Base-by-base conservation (phyloP, 1,140 invertebrate species). In the Temnothorax longispinosus region DNA sequence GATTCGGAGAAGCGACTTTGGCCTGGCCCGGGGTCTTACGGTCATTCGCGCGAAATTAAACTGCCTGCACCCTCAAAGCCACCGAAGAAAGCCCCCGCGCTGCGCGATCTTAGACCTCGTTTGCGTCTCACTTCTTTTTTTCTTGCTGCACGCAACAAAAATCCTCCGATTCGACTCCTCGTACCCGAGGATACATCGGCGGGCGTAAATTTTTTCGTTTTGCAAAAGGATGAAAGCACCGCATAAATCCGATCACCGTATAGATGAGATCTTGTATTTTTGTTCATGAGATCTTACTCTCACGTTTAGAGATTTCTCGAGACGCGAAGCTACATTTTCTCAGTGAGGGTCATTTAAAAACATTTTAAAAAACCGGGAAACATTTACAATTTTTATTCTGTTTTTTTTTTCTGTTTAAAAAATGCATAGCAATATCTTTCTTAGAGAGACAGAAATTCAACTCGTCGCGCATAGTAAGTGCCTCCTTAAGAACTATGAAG, bases 41-140 rank as follows among this genome's bases (percentile, higher is more conserved):
- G 75, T 60, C 69, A 38, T 80, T 6, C 82, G 27, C 69, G 69
- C 76, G 38, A 89, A 89, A 89, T 89, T 89, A 89, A 89, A 89
- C 88, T 86, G 84, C 87, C 88, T 21, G 21, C 21, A 88, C 87
- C 87, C 87, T 89, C 87, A 88, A 85, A 81, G 52, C 60, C 69
- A n/a, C 87, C 44, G 86, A 54, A 44, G 27, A 41, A n/a, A 62
- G 41, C 54, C 54, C 13, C 21, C 27, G 21, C 18, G 21, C 27
- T 11, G 38, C 38, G 38, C 21, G 15, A 13, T 69, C 64, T 72
- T 56, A 44, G 65, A 56, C 10, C 67, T 82, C 67, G 65, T 74
- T 82, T 32, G 67, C 65, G 67, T 27, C 27, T 74, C 50, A 10
- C 10, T 80, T 78, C 18, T 50, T 72, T 65, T 60, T 38, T 67